phyloP scores from a whole-genome alignment of 2,888 invertebrate species.

The Tetragonisca angustula region DNA sequence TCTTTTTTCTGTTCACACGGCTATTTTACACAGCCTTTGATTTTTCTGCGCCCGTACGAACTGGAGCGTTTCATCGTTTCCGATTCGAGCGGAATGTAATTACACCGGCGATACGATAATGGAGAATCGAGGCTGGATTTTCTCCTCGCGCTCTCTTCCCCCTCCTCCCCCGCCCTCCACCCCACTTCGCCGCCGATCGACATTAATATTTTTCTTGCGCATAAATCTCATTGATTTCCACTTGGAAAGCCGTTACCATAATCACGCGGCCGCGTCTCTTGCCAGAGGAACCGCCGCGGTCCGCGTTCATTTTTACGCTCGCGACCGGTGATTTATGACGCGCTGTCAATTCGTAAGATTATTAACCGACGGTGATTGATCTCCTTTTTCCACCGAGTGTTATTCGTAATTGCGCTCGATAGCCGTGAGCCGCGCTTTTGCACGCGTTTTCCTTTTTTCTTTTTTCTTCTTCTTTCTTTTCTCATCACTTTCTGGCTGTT shows the following conservation, averaged over 20 bases:
- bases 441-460: background rate
- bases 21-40: background rate
- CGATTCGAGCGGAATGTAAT: conserved; percentile 6
- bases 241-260: conserved; percentile 57
- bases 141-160: background rate
- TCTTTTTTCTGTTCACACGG: background rate
- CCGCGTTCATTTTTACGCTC: conserved; percentile 57
- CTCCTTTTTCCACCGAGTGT: conserved; percentile 43
- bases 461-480: background rate
- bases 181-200: background rate
- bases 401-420: conserved; percentile 59
- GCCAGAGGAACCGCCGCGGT: conserved; percentile 22
- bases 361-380: conserved; percentile 65
- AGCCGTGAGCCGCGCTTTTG: conserved; percentile 10
- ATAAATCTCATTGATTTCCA: conserved; percentile 57
- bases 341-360: conserved; percentile 62
- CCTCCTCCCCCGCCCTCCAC: too few relatives aligned
- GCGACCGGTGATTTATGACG: conserved; percentile 61
- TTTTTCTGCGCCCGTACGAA: background rate
- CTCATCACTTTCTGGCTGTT: background rate
- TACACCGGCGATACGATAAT: background rate
- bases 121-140: background rate
- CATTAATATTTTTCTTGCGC: conserved; percentile 47
- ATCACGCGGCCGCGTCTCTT: conserved; percentile 18
- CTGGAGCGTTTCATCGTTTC: conserved; percentile 3